Evolutionary conservation across 2,113 vertebrate genomes (phyloP).

Genomic region (Nannobrachium achirus): DNA sequence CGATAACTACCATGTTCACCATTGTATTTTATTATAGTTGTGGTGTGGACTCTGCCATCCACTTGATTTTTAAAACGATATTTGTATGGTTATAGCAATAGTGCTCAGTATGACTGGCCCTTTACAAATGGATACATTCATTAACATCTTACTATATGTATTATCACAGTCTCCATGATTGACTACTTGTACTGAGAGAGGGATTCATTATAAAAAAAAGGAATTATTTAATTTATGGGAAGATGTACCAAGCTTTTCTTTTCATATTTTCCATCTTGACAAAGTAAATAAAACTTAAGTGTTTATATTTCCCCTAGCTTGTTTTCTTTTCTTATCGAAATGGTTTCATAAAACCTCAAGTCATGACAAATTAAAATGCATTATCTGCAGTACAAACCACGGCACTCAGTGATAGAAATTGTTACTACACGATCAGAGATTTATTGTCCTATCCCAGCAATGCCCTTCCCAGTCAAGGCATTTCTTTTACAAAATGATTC

Average conservation of each 20-base stretch:
- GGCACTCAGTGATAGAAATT: background rate
- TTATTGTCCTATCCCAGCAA: constrained; percentile 59
- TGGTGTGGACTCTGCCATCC: too few species aligned
- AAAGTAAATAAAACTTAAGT: constrained; percentile 85
- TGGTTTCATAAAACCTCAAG: background rate
- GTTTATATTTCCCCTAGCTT: constrained; percentile 78
- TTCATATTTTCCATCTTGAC: constrained; percentile 85
- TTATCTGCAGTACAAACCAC: background rate
- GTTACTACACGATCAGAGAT: constrained; percentile 34
- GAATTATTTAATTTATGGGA: constrained; percentile 67
- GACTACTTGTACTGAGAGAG: constrained; percentile 28
- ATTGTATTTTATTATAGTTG: too few species aligned
- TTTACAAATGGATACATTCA: too few species aligned
- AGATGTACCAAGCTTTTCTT: constrained; percentile 81
- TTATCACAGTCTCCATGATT: constrained; percentile 10
- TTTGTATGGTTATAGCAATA: too few species aligned
- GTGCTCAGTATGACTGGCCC: too few species aligned
- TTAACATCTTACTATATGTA: background rate
- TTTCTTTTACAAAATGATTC: constrained; percentile 53
- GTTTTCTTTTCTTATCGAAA: background rate
- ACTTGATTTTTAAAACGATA: too few species aligned
- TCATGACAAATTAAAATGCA: background rate
- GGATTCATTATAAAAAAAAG: background rate
- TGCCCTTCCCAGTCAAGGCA: constrained; percentile 39
- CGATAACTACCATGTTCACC: too few species aligned